Conservation (phyloP, 2,797 vertebrate genomes). For the Lacerta viridis region DNA sequence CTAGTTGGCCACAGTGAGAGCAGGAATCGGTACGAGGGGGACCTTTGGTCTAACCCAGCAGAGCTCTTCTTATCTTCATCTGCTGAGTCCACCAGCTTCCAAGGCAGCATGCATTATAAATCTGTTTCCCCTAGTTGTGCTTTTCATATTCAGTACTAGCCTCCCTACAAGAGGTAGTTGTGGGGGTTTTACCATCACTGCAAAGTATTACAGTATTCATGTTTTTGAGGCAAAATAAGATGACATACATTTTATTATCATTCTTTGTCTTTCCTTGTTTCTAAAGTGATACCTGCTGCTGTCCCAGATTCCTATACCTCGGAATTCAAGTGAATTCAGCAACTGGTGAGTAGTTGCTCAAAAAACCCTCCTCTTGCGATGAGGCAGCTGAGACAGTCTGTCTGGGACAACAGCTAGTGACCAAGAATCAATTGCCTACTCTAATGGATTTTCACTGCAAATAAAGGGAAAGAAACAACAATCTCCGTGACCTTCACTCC, state of each 20-base stretch:
- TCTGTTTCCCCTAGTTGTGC: slow-evolving; percentile 15
- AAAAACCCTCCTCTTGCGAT: slow-evolving; percentile 2
- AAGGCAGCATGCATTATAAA: too few species aligned
- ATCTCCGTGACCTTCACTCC: slow-evolving; percentile 50
- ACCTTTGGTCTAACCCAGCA: too few species aligned
- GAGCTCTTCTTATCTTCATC: too few species aligned
- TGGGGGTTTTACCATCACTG: slow-evolving; percentile 15
- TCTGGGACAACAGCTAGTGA: slow-evolving; percentile 37
- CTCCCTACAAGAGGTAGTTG: slow-evolving; percentile 27
- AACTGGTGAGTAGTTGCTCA: slow-evolving; percentile 1
- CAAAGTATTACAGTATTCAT: background rate
- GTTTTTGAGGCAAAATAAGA: slow-evolving; percentile 30
- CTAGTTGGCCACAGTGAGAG: too few species aligned
- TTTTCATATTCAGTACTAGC: background rate
- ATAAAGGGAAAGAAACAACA: slow-evolving; percentile 35
- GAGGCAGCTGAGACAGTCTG: slow-evolving; percentile 16
- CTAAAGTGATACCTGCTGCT: slow-evolving; percentile 28
- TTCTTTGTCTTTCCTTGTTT: slow-evolving; percentile 43
- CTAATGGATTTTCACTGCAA: slow-evolving; percentile 25
- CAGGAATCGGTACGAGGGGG: too few species aligned
- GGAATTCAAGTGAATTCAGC: slow-evolving; percentile 18
- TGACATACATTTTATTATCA: slow-evolving; percentile 26
- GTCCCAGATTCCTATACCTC: slow-evolving; percentile 7
- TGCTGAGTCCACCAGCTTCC: too few species aligned
- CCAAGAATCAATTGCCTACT: slow-evolving; percentile 29